Evolutionary conservation across 2,797 vertebrate genomes (phyloP).

Genomic region (Limosa lapponica): DNA sequence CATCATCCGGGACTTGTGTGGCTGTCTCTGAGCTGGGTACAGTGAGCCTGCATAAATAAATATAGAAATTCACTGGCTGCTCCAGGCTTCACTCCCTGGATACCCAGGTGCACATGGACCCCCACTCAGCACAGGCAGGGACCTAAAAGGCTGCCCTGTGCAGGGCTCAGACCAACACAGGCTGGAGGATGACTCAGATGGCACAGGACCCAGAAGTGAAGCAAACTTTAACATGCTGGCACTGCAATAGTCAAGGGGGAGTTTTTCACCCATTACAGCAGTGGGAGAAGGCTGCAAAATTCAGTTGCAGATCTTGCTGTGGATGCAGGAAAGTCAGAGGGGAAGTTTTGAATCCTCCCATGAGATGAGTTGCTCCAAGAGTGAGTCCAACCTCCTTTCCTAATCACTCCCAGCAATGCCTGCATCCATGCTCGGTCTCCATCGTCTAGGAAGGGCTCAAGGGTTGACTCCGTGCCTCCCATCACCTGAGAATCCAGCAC

Average conservation of each 20-base stretch:
- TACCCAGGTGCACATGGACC: not conserved
- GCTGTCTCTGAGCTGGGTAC: not conserved
- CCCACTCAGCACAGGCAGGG: not conserved
- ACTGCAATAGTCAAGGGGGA: not conserved
- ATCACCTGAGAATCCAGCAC: not conserved
- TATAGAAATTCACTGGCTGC: not conserved
- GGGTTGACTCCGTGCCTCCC: not conserved
- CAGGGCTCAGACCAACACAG: accelerated
- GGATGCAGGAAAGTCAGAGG: not conserved
- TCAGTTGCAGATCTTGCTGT: not conserved
- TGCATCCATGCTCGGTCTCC: not conserved
- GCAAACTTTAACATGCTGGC: not conserved
- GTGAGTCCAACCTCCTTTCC: not conserved
- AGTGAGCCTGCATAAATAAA: not conserved
- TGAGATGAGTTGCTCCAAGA: not conserved
- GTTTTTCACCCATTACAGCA: not conserved
- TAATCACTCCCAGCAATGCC: not conserved
- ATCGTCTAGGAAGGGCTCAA: not conserved
- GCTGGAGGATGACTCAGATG: accelerated
- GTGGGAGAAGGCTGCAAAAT: not conserved
- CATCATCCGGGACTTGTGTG: accelerated
- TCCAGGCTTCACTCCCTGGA: not conserved
- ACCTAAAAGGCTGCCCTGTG: not conserved
- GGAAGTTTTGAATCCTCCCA: not conserved
- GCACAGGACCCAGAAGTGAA: not conserved